phyloP scores from a whole-genome alignment of 2,113 vertebrate genomes.

The Dipodomys merriami region DNA sequence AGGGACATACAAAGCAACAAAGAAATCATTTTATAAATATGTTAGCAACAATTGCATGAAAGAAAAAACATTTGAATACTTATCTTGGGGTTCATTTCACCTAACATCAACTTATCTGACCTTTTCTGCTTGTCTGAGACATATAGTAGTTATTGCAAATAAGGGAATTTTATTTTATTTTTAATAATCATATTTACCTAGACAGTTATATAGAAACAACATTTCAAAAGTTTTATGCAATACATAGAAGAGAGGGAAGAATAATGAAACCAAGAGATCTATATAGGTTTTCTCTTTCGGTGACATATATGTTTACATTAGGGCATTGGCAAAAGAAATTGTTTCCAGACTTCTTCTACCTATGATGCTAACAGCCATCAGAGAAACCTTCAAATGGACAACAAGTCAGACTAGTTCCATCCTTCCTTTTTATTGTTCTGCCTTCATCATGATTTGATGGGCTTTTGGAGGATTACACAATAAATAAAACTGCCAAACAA shows the following conservation, averaged over 20 bases:
- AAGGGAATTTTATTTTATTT: neutral
- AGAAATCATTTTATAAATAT: too few species aligned
- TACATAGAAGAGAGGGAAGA: neutral
- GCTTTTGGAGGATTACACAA: neutral
- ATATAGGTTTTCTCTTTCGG: neutral
- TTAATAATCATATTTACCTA: neutral
- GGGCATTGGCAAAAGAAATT: neutral
- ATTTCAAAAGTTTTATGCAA: neutral
- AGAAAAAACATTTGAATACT: too few species aligned
- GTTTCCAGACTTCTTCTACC: neutral
- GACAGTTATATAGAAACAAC: conserved; percentile 1
- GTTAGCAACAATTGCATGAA: too few species aligned
- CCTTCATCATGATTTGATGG: neutral
- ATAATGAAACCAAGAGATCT: neutral
- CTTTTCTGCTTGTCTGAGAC: too few species aligned
- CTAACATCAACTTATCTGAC: too few species aligned
- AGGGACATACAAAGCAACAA: too few species aligned
- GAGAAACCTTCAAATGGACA: neutral
- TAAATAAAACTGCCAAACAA: neutral
- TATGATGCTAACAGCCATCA: neutral
- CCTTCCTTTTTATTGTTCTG: neutral
- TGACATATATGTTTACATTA: neutral
- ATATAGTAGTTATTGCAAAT: too few species aligned
- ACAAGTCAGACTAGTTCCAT: neutral
- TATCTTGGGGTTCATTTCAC: too few species aligned